phyloP scores from a whole-genome alignment of 2,113 vertebrate species.

The Ailuropoda melanoleuca region DNA sequence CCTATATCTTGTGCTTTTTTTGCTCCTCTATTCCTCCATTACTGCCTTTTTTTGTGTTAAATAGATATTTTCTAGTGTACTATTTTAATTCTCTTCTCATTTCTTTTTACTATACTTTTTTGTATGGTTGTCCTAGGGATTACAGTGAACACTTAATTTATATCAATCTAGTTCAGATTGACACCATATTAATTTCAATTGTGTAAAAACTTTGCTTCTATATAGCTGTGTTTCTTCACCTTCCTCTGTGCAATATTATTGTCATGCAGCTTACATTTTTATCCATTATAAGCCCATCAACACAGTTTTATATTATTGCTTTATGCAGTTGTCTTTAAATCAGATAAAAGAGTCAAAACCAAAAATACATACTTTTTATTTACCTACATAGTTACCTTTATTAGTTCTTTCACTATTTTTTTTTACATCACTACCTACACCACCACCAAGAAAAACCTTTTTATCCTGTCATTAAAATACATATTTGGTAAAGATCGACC shows the following conservation, averaged over 20 bases:
- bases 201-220: not conserved
- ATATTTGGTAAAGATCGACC: conserved; percentile 51
- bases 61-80: not conserved
- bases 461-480: conserved; percentile 54
- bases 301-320: not conserved
- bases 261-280: not conserved
- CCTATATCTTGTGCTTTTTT: not conserved
- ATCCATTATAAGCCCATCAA: not conserved
- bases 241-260: not conserved
- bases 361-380: not conserved
- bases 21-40: not conserved
- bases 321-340: not conserved
- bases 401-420: not conserved
- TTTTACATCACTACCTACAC: not conserved
- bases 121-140: not conserved
- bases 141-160: not conserved
- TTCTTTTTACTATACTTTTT: not conserved
- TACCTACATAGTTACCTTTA: not conserved
- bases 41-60: conserved; percentile 16
- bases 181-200: not conserved
- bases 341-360: not conserved
- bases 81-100: not conserved
- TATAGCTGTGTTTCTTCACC: not conserved
- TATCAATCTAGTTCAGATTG: not conserved
- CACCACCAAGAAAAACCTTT: not conserved